Base-by-base conservation (phyloP, 2,113 vertebrate genomes). In the Cynoglossus semilaevis region DNA sequence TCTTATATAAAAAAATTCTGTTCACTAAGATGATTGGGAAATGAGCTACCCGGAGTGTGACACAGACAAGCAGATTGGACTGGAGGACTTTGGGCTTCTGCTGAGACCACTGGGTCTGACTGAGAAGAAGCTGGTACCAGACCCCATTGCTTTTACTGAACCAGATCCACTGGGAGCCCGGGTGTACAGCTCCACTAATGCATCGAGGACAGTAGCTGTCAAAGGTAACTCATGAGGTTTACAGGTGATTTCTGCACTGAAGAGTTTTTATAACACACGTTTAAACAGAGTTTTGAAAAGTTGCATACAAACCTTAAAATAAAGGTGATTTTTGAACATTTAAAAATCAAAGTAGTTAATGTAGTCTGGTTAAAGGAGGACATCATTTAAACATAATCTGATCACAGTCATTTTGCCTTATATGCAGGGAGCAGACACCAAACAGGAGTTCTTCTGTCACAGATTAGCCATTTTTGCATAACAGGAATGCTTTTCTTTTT, bases 11-110 rank as follows among this genome's bases (percentile, higher is more conserved):
- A 11, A 56, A 1, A 53, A 22, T 7, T 72, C 9, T 81, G n/a
- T 72, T 57, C 72, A 4, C 16, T 36, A 67, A 93, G 91, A 93
- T 56, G 91, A 92, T 40, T 93, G 92, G 90, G 92, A 92, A 74
- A 78, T 88, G 7, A 77, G 83, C 41, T 74, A 85, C 61, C 80
- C 75, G 35, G 88, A 88, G 19, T 68, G 67, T 9, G 88, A 88
- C 41, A 11, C 78, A 15, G 90, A 88, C 55, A 84, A 85, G 37
- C 73, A 92, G 69, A 92, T 90, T 1, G 92, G 92, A 46, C 83
- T 88, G 63, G 91, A 93, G 70, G 92, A 93, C 64, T 92, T 91
- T 68, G 91, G 85, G 15, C 63, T 88, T 47, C 72, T 92, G 58
- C 66, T 91, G 51, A 85, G 85, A 46, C 90, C 90, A 0, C 64